A percentile compares a stretch with the other conserved stretches of the same genome.
Evolutionary conservation across 2,888 invertebrate species (phyloP).

Genomic region (Tetranychus truncatus): DNA sequence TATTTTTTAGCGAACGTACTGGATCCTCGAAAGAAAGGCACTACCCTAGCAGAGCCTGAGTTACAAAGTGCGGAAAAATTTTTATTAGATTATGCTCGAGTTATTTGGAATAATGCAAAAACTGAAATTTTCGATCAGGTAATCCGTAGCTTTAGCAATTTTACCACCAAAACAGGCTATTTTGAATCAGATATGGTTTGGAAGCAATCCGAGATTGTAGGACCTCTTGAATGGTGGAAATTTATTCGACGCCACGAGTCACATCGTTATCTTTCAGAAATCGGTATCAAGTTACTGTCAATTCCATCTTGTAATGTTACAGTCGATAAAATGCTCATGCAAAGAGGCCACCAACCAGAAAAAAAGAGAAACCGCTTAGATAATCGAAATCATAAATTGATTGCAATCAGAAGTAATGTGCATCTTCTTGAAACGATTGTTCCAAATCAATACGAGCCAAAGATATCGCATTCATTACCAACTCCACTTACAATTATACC

Average conservation of each 20-base stretch:
- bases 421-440: background rate
- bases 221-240: conserved; percentile 1
- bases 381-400: background rate
- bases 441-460: background rate
- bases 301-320: background rate
- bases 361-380: background rate
- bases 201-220: background rate
- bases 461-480: background rate
- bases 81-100: background rate
- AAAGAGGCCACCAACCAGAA: background rate
- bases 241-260: background rate
- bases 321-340: background rate
- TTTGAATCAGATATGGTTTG: background rate
- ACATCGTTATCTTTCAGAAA: background rate
- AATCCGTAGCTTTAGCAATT: background rate
- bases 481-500: background rate
- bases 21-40: background rate
- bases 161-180: background rate
- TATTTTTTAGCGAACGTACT: background rate
- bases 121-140: background rate
- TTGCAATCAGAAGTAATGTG: background rate
- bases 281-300: background rate
- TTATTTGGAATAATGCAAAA: background rate
- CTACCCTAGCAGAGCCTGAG: background rate
- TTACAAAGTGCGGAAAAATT: background rate